phyloP scores from a whole-genome alignment of 2,888 invertebrate species.

The Drosophila lutescens region DNA sequence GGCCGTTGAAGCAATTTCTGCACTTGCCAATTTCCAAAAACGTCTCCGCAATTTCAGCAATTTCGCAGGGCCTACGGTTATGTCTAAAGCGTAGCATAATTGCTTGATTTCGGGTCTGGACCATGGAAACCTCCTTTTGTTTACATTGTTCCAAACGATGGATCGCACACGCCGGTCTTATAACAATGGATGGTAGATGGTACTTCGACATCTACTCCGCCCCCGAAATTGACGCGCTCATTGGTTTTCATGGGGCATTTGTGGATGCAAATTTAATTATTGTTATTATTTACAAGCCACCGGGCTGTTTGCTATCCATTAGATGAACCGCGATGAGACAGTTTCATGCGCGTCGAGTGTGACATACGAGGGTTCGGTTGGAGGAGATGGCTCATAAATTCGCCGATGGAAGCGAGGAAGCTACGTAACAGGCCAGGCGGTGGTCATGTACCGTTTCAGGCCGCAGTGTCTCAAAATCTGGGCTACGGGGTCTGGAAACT shows the following conservation, averaged over 20 bases:
- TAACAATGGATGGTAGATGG: slow-evolving; percentile 36
- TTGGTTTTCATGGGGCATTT: slow-evolving; percentile 58
- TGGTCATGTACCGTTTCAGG: slow-evolving; percentile 45
- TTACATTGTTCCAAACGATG: slow-evolving; percentile 40
- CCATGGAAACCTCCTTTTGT: slow-evolving; percentile 21
- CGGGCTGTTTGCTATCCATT: slow-evolving; percentile 67
- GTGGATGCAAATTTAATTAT: slow-evolving; percentile 73
- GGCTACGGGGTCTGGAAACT: neutral
- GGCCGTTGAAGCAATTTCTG: slow-evolving; percentile 4
- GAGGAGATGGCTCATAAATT: slow-evolving; percentile 68
- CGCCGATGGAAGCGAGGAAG: neutral
- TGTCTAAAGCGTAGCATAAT: slow-evolving; percentile 32
- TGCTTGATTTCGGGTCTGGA: slow-evolving; percentile 16
- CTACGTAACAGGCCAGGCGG: slow-evolving; percentile 24
- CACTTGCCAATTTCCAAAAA: slow-evolving; percentile 16
- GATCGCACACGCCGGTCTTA: slow-evolving; percentile 46
- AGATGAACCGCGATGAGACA: slow-evolving; percentile 51
- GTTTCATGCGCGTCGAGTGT: slow-evolving; percentile 57
- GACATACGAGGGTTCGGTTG: slow-evolving; percentile 41
- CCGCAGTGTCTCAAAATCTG: slow-evolving; percentile 20
- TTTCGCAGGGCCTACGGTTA: slow-evolving; percentile 12
- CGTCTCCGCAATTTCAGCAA: slow-evolving; percentile 2
- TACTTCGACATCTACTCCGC: slow-evolving; percentile 51
- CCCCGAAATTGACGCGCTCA: slow-evolving; percentile 46
- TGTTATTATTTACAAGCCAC: slow-evolving; percentile 68